Evolutionary conservation across 2,113 vertebrate genomes (phyloP), one percentile per base, ranked within the genome.

Genomic region (Phaethornis superciliosus): DNA sequence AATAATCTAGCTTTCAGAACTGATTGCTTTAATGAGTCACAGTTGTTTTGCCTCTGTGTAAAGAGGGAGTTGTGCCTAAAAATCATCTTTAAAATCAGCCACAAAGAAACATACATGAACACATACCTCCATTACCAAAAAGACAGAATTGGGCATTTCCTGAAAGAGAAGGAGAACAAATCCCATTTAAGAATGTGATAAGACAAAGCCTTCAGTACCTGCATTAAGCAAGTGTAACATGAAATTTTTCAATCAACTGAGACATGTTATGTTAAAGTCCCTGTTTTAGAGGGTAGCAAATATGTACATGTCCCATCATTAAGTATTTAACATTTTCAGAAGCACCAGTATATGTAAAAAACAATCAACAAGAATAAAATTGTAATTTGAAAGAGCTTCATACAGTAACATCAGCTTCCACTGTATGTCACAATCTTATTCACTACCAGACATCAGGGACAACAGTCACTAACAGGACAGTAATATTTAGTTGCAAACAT

Each of bases 81-180:
- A 91, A 77, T 12, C 7, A 83, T 70, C 77, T 71, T 88, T 51
- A 82, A 94, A 95, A 84, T 80, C 46, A 93, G 60, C 27, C 69
- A 96, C 86, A 85, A 65, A 84, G 21, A 84, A 93, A 81, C 23
- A 79, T 15, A 6, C 9, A 83, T 5, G 60, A 84, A 91, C 67
- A 97, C 98, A 94, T 97, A 99, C 99, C 98, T 99, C 99, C 99
- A 99, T 99, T 92, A 99, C 99, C 96, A 99, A 96, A 88, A 99
- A 99, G 91, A 99, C 99, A 96, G 98, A 99, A 96, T 98, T 99
- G 83, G 99, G 98, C 70, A 98, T 98, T 98, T 99, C 99, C 99
- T 99, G 93, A 85, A 99, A 98, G 60, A 98, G 64, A 98, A 94
- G 78, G 51, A 94, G 40, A 97, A 95, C 65, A 95, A 88, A 89